Conservation (phyloP, 2,113 vertebrate species). For the Rattus norvegicus region DNA sequence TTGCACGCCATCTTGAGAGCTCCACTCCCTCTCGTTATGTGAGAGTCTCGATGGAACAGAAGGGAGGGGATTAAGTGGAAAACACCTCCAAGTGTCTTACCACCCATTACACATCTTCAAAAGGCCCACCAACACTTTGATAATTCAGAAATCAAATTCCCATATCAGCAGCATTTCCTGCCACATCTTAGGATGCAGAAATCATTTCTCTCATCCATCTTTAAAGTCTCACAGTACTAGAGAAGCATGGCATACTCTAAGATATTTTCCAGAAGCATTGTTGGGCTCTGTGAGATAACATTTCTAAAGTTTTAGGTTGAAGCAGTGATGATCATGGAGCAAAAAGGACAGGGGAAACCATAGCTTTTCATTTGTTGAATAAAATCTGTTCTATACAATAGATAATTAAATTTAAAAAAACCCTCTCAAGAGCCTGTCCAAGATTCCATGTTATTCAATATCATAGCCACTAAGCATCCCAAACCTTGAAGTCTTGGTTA, state of each 20-base stretch:
- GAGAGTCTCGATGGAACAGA: background rate
- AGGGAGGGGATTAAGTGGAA: background rate
- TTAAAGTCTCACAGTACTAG: conserved; percentile 6
- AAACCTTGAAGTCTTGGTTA: background rate
- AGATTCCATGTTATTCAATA: background rate
- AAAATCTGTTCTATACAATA: background rate
- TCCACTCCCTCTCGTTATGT: background rate
- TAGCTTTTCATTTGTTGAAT: background rate
- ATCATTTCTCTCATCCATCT: conserved; percentile 5
- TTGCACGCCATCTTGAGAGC: background rate
- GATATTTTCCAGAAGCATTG: background rate
- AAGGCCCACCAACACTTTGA: background rate
- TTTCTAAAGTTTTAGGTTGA: conserved; percentile 21
- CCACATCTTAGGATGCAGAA: background rate
- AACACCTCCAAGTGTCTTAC: conserved; percentile 12
- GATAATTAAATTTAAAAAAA: background rate
- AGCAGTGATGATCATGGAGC: background rate
- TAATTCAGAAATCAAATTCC: conserved; percentile 48
- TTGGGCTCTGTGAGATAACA: background rate
- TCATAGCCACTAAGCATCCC: background rate
- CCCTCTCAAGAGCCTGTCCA: no score
- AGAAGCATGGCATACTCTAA: background rate
- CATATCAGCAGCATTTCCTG: conserved; percentile 3
- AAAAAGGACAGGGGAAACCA: background rate
- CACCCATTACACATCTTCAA: background rate